Evolutionary conservation across 2,797 vertebrate species (phyloP).

Genomic region (Mycteria americana): DNA sequence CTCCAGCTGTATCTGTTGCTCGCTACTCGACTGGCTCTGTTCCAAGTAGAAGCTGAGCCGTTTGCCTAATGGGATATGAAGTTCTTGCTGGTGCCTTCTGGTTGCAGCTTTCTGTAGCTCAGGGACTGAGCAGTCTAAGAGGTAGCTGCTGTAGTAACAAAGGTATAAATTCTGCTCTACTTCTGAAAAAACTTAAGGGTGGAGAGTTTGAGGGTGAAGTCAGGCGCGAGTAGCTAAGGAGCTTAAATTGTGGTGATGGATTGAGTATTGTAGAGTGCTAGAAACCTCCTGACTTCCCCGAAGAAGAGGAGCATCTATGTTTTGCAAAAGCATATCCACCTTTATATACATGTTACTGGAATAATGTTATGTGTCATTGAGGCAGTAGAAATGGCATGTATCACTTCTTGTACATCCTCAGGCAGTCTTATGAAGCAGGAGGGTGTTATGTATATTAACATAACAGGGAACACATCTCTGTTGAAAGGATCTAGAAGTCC

Average conservation of each 20-base stretch:
- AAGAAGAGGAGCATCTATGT: not conserved
- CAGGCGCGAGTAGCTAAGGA: not conserved
- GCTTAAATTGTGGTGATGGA: not conserved
- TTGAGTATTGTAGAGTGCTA: not conserved
- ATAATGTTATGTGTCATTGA: not conserved
- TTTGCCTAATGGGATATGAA: not conserved
- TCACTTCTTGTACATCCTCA: not conserved
- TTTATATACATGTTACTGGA: not conserved
- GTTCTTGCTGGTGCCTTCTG: not conserved
- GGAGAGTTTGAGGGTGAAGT: not conserved
- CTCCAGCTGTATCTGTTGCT: not conserved
- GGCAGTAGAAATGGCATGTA: not conserved
- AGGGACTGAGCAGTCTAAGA: not conserved
- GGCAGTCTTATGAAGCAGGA: not conserved
- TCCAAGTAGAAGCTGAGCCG: not conserved
- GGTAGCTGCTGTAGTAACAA: not conserved
- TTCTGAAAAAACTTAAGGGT: not conserved
- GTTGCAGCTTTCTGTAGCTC: not conserved
- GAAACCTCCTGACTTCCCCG: not conserved
- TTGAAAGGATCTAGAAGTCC: not conserved
- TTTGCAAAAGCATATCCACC: not conserved
- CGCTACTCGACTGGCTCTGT: not conserved
- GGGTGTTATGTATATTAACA: not conserved
- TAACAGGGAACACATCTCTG: not conserved
- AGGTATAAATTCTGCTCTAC: not conserved